Evolutionary conservation across 2,888 invertebrate species (phyloP).

Genomic region (Calephelis perditalis): DNA sequence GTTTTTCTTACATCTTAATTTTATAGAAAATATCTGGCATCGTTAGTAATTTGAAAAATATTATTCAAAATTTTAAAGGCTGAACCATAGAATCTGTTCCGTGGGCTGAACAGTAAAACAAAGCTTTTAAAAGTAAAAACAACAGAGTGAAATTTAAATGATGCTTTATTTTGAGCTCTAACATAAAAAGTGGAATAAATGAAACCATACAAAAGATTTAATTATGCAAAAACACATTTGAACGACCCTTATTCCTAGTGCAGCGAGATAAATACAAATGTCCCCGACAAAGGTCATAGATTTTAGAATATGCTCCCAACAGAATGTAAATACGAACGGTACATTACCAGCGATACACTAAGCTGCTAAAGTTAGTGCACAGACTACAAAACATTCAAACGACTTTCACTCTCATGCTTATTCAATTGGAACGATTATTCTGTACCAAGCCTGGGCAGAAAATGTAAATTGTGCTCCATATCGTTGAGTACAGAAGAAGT

Average conservation of each 20-base stretch:
- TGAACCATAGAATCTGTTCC: too few relatives aligned
- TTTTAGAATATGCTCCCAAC: conserved; percentile 26
- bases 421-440: conserved; percentile 14
- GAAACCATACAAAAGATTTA: conserved; percentile 12
- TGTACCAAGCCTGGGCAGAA: background rate
- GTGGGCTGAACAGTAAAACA: too few relatives aligned
- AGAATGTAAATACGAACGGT: conserved; percentile 30
- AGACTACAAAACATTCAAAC: conserved; percentile 5
- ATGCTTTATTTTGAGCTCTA: too few relatives aligned
- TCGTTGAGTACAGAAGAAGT: conserved; percentile 28
- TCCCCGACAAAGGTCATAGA: conserved; percentile 23
- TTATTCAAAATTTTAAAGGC: too few relatives aligned
- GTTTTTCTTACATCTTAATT: too few relatives aligned
- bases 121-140: too few relatives aligned
- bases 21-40: too few relatives aligned
- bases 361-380: conserved; percentile 18
- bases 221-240: background rate
- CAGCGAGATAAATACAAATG: conserved; percentile 22
- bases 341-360: conserved; percentile 25
- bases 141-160: too few relatives aligned
- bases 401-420: conserved; percentile 11
- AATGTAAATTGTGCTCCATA: conserved; percentile 9
- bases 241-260: conserved; percentile 19
- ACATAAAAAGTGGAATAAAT: too few relatives aligned
- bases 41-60: too few relatives aligned